These are phyloP conservation scores for Fukomys damarensis DNA, from an alignment of 2,113 vertebrate species.

Conservation along the genomic window DNA sequence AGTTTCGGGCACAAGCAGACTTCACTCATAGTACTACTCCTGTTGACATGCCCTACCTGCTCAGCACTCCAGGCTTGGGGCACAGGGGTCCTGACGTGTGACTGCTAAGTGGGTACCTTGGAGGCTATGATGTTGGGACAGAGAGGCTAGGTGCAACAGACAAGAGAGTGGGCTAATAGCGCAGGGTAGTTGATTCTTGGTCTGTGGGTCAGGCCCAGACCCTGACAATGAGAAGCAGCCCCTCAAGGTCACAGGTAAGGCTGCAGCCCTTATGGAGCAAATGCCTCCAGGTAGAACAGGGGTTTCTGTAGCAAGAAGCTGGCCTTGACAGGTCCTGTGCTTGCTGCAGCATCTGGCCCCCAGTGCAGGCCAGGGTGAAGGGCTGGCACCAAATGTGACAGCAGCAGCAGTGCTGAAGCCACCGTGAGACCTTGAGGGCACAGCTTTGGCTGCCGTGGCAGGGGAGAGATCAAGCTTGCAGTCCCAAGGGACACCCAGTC, in stretches of 20 bases:
- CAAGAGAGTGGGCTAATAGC: neutral
- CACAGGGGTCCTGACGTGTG: neutral
- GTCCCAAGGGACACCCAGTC: constrained; percentile 73
- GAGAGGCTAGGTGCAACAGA: neutral
- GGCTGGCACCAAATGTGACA: neutral
- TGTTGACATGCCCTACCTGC: neutral
- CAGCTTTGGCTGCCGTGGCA: constrained; percentile 49
- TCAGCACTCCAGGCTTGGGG: neutral
- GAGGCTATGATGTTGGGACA: neutral
- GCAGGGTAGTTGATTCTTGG: neutral
- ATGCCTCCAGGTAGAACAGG: neutral
- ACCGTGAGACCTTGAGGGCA: constrained; percentile 17
- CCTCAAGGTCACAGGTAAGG: neutral
- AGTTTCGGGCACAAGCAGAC: neutral
- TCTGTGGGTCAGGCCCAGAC: neutral
- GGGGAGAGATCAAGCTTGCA: constrained; percentile 74
- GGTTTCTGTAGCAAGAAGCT: constrained; percentile 1
- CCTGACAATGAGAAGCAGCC: neutral
- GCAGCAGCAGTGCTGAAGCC: neutral
- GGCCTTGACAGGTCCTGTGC: neutral
- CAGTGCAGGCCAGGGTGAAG: neutral
- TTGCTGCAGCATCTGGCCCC: neutral
- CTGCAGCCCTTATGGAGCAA: neutral
- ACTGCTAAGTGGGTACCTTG: neutral
- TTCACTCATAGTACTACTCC: neutral